Evolutionary conservation across 2,797 vertebrate genomes (phyloP), one percentile per base, ranked within the genome.

Genomic region (Notoglanidium macrostoma): DNA sequence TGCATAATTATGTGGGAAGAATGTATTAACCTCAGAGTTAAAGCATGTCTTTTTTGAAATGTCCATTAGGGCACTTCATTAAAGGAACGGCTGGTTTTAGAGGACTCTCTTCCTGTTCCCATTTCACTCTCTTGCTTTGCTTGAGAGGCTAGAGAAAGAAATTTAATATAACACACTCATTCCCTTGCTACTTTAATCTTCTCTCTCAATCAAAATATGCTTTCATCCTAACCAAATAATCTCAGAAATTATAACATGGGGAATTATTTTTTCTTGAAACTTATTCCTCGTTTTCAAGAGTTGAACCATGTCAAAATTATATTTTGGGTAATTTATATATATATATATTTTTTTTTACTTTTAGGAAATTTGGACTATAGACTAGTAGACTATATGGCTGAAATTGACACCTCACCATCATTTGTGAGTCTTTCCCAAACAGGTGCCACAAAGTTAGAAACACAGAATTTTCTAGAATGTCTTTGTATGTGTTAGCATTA

Each of bases 1-100:
- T 89, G 90, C 89, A 91, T 92, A 92, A 92, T 93, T 91, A 92
- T 94, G 90, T 92, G 89, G 92, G 94, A 93, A 94, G 93, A 94
- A 93, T 90, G 91, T 92, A 93, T 95, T 95, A 95, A 95, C 95
- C 93, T 93, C 92, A 86, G 90, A 93, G 91, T 94, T 93, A 93
- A 93, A 92, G 92, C 91, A 83, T 46, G 90, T 35, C 67, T 93
- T 92, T 92, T 73, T 72, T 89, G 85, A 90, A 89, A 89, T 94
- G 89, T 92, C 95, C 93, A 95, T 95, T 95, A 95, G 93, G 92
- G 90, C 90, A 84, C 88, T 88, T 90, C 85, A 87, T 68, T 54
- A 81, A 90, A 91, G 86, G 90, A 89, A 63, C 82, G 23, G 81
- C 80, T 73, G 87, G 86, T 92, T 92, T 92, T 89, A 68, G 65